Conservation (phyloP, 2,888 invertebrate species). For the Gnatocerus cornutus region DNA sequence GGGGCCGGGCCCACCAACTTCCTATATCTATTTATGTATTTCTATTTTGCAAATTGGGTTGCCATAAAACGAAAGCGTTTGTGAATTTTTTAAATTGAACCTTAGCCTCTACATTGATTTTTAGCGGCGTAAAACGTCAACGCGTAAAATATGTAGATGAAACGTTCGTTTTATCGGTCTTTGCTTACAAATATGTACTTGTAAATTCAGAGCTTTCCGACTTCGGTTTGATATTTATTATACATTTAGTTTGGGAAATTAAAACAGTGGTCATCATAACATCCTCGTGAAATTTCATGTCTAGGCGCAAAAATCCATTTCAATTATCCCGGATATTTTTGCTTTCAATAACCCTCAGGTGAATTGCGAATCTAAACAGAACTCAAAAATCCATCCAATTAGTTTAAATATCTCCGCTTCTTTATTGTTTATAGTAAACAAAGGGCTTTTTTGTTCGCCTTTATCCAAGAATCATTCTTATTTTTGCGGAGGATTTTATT, state of each 20-base stretch:
- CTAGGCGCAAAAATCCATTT: too few species aligned
- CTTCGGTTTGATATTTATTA: background rate
- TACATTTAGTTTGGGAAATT: slow-evolving; percentile 7
- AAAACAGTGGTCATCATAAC: too few species aligned
- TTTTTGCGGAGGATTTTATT: slow-evolving; percentile 17
- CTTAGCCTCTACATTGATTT: slow-evolving; percentile 35
- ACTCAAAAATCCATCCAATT: too few species aligned
- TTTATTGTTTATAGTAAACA: slow-evolving; percentile 8
- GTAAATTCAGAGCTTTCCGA: slow-evolving; percentile 13
- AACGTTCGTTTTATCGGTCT: slow-evolving; percentile 39
- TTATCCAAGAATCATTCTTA: slow-evolving; percentile 29
- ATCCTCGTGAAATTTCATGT: too few species aligned
- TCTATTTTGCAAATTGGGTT: slow-evolving; percentile 10
- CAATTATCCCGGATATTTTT: too few species aligned
- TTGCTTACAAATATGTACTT: slow-evolving; percentile 43
- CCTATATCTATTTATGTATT: too few species aligned
- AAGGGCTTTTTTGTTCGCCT: slow-evolving; percentile 17
- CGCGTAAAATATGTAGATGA: slow-evolving; percentile 42
- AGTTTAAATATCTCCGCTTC: background rate
- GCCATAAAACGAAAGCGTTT: slow-evolving; percentile 43
- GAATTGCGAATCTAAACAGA: too few species aligned
- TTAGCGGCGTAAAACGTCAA: slow-evolving; percentile 34
- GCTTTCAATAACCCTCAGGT: too few species aligned
- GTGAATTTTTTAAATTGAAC: slow-evolving; percentile 42
- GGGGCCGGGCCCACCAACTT: too few species aligned